Evolutionary conservation across 2,113 vertebrate genomes (phyloP), one percentile per base, ranked within the genome.

Genomic region (Lepidiolamprologus cunningtoni): DNA sequence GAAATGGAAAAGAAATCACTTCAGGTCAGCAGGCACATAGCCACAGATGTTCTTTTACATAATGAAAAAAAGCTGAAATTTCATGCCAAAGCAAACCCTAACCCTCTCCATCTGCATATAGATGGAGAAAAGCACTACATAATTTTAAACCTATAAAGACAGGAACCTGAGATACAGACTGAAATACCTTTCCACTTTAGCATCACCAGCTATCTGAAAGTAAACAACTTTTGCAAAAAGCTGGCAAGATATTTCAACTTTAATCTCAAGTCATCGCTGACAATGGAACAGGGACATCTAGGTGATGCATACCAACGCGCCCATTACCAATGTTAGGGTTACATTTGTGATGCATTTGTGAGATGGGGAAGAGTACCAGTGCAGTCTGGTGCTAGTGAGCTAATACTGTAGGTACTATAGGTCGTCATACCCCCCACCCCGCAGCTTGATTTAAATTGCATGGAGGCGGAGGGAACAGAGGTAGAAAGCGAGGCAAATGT

Each of bases 161-260:
- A 86, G 61, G 50, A 54, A 86, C 76, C 33, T 61, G 73, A 90
- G 83, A 54, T 40, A 40, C 31, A 63, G 66, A 55, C 16, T 76
- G 42, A 91, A 92, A 90, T 61, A 84, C 14, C 86, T 88, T 45
- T 66, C 89, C 82, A 57, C 84, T 71, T 83, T 58, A 83, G 33
- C n/a, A 55, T 26, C 9, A 19, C 31, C 79, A 16, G 35, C 50
- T 28, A 79, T n/a, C 55, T 66, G 26, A 26, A 58, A 86, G 37
- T 57, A 17, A 61, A 66, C 4, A 78, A 33, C 26, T 9, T 58
- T 58, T 58, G 55, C 55, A 81, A 82, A 61, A 7, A 23, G 35
- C 82, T 52, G 83, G 84, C 31, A 42, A 85, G 54, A 55, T 84
- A 90, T 37, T 90, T 88, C 42, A 87, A 81, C 54, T 78, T 88